Evolutionary conservation across 1,140 invertebrate genomes (phyloP), one percentile per base, ranked within the genome.

Genomic region (Chironomus tepperi): DNA sequence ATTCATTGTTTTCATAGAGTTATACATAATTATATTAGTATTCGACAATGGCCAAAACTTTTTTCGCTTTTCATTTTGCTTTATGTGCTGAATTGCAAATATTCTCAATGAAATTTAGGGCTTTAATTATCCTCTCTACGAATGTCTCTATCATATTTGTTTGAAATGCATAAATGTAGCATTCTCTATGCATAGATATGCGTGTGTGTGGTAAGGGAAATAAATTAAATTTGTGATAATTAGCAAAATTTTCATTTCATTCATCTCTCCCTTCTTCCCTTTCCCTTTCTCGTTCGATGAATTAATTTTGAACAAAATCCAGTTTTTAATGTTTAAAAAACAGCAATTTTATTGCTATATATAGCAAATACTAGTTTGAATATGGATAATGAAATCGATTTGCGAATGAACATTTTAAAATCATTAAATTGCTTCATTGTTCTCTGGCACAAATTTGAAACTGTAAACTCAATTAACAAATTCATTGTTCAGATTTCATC

Each of bases 141-240:
- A 57, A 57, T 57, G 3, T 57, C 47, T 57, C 47, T 57, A 10
- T 57, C 47, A 57, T 57, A 57, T 15, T 15, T 57, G 47, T 57
- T 5, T 57, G 47, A 34, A n/a, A 34, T 34, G 24, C 24, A 34
- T 34, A 2, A 2, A 5, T 34, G 24, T 5, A 34, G 5, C 5
- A 34, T 34, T 57, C 10, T 57, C 9, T 57, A 15, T 15, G 5
- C 15, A 5, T 15, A n/a, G n/a, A 57, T 57, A n/a, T n/a, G n/a
- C n/a, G n/a, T n/a, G n/a, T n/a, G 47, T 57, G 47, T 12, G 12
- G 47, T n/a, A 15, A 57, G 12, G 15, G 47, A 57, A 57, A 57
- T 57, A 57, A 57, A 57, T 57, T 57, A 57, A 57, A 57, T 57
- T 57, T 57, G 47, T 57, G 47, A 15, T 57, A 57, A 57, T 57